phyloP scores from a whole-genome alignment of 2,797 vertebrate species.

The Tapera naevia region DNA sequence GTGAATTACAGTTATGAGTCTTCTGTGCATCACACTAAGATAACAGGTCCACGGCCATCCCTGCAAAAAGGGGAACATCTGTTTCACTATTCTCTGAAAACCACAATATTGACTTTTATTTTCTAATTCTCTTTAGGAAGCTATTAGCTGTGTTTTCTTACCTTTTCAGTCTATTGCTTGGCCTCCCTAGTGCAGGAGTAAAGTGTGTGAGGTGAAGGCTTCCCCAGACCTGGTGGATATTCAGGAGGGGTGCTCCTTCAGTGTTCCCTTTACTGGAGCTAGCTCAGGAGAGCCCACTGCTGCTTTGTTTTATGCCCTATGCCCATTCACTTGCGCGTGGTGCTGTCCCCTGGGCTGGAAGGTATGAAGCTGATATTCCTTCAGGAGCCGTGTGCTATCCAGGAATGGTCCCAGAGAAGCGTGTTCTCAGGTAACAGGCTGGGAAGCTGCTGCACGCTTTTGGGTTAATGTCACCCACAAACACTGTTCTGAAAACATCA shows the following conservation, averaged over 20 bases:
- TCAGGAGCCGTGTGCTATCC: rapidly evolving
- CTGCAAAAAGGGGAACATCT: not conserved
- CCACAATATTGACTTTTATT: not conserved
- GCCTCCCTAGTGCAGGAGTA: not conserved
- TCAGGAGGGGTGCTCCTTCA: not conserved
- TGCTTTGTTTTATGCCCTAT: not conserved
- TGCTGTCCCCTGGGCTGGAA: not conserved
- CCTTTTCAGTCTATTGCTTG: not conserved
- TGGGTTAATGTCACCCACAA: not conserved
- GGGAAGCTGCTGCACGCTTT: not conserved
- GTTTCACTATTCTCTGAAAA: not conserved
- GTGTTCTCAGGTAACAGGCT: not conserved
- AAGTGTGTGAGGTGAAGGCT: not conserved
- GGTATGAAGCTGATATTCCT: not conserved
- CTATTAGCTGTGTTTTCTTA: not conserved
- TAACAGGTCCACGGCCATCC: not conserved
- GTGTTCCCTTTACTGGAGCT: not conserved
- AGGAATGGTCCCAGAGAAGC: not conserved
- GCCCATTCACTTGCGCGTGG: rapidly evolving
- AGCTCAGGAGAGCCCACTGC: not conserved
- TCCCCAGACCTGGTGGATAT: not conserved
- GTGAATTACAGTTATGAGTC: not conserved
- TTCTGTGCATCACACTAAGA: not conserved
- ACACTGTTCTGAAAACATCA: not conserved
- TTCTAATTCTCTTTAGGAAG: not conserved